Percentiles rank a stretch among this genome's conserved stretches.
These are phyloP conservation scores for Zele albiditarsus DNA, from an alignment of 2,888 invertebrate species.

Conservation along the genomic window DNA sequence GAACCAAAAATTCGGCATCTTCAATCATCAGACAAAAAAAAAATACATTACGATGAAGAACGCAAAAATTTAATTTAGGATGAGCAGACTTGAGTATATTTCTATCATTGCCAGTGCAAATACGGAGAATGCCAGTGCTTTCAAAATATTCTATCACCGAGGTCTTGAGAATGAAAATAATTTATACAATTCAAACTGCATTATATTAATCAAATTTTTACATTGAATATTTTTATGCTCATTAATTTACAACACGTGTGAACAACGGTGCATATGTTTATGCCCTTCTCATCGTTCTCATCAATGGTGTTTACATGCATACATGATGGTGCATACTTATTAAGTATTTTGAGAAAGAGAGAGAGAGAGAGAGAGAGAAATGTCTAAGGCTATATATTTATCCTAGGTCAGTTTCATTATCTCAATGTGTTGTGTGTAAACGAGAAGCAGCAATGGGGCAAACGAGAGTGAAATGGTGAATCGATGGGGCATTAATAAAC, in stretches of 20 bases:
- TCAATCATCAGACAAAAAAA: background rate
- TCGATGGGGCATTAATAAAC: slow-evolving; percentile 69
- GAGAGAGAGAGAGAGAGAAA: too few species aligned
- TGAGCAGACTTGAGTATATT: too few species aligned
- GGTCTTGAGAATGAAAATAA: background rate
- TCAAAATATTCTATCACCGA: background rate
- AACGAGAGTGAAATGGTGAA: slow-evolving; percentile 58
- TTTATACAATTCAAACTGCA: background rate
- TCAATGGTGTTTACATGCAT: slow-evolving; percentile 13
- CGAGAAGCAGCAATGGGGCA: slow-evolving; percentile 51
- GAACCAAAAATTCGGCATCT: too few species aligned
- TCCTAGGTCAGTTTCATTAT: slow-evolving; percentile 69
- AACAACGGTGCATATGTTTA: slow-evolving; percentile 3
- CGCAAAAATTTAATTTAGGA: background rate
- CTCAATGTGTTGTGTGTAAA: slow-evolving; percentile 52
- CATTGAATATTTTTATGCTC: slow-evolving; percentile 7
- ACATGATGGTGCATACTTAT: slow-evolving; percentile 42
- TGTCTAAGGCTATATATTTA: slow-evolving; percentile 33
- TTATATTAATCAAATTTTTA: slow-evolving; percentile 1
- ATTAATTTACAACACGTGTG: slow-evolving; percentile 7
- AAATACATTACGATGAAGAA: background rate
- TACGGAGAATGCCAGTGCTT: background rate
- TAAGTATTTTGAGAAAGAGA: slow-evolving; percentile 25
- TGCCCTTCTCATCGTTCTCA: background rate
- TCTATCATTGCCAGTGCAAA: background rate